Evolutionary conservation across 2,113 vertebrate genomes (phyloP).

Genomic region (Pristiophorus japonicus): DNA sequence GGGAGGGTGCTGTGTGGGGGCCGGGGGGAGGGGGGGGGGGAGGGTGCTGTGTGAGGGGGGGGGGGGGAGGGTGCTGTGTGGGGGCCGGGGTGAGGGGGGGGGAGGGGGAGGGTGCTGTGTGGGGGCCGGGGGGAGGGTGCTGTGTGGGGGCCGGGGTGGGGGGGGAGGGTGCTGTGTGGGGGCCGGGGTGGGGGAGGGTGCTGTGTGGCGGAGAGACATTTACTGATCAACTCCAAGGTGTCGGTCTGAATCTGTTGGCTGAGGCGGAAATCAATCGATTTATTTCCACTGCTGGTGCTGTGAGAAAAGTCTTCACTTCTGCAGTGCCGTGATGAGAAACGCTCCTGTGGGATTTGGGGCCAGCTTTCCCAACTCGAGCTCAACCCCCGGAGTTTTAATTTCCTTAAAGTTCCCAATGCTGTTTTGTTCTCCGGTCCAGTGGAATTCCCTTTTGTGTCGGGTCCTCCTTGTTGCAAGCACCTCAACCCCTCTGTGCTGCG

Average conservation of each 20-base stretch:
- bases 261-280: background rate
- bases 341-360: background rate
- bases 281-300: background rate
- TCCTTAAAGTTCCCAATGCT: background rate
- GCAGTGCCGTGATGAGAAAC: background rate
- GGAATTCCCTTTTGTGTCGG: background rate
- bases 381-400: background rate
- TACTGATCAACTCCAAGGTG: background rate
- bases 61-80: background rate
- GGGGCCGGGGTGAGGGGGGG: background rate
- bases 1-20: background rate
- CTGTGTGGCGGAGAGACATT: background rate
- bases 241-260: background rate
- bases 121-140: background rate
- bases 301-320: background rate
- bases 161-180: too few relatives aligned
- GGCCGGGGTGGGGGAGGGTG: too few relatives aligned
- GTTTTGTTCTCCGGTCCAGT: background rate
- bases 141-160: background rate
- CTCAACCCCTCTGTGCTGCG: background rate
- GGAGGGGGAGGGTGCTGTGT: too few relatives aligned
- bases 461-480: background rate
- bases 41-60: too few relatives aligned
- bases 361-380: background rate
- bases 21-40: too few relatives aligned